Conservation (phyloP, 1,140 invertebrate species). For the Agrypnia vestita region DNA sequence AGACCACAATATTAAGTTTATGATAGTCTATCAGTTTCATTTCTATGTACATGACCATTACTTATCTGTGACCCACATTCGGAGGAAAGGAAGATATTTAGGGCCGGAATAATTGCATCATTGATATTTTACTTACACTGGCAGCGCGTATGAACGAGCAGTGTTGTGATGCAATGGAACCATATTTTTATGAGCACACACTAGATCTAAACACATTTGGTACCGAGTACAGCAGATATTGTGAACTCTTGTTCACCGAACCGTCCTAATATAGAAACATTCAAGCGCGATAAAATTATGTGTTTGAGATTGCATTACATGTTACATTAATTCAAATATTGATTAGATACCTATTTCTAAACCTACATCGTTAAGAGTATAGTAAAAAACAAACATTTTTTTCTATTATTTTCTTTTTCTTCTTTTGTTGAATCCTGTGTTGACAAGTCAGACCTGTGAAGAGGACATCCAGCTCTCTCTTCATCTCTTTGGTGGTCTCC, state of each 20-base stretch:
- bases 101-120: constrained; percentile 52
- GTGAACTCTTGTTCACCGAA: not conserved
- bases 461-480: too few relatives aligned
- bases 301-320: too few relatives aligned
- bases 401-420: too few relatives aligned
- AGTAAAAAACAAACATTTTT: too few relatives aligned
- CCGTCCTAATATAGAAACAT: too few relatives aligned
- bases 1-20: constrained; percentile 34
- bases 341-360: too few relatives aligned
- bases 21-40: constrained; percentile 40
- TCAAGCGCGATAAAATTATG: too few relatives aligned
- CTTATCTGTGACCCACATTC: constrained; percentile 51
- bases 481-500: too few relatives aligned
- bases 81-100: constrained; percentile 50
- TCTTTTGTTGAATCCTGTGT: too few relatives aligned
- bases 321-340: too few relatives aligned
- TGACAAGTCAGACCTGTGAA: too few relatives aligned
- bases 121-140: constrained; percentile 47
- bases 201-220: not conserved
- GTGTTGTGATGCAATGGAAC: constrained; percentile 42
- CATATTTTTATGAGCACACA: constrained; percentile 26
- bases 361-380: too few relatives aligned
- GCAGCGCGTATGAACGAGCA: constrained; percentile 10
- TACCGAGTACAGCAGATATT: not conserved
- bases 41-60: constrained; percentile 38